Base-by-base conservation (phyloP, 2,797 vertebrate genomes). In the Propithecus perrieri region DNA sequence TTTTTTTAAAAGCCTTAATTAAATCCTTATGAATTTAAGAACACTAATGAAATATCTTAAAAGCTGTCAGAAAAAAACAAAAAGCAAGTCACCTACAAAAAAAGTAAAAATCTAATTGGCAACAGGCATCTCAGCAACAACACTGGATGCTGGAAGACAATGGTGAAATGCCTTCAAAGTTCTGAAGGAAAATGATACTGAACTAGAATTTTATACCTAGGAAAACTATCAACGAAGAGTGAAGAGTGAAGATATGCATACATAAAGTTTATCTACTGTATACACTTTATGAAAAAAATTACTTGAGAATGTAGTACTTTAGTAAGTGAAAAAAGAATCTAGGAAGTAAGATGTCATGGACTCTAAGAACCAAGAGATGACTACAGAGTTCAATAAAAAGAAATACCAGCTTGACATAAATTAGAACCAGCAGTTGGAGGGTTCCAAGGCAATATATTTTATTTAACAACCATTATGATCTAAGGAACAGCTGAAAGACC, bases 391-490 rank as follows among this genome's bases (percentile, higher is more conserved):
- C 26, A 83, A 30, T 85, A 72, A 43, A 67, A 71, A 89, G 10
- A 85, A 86, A 72, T 59, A 41, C 0, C 13, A 43, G 1, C n/a
- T 72, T 83, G 74, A 38, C 11, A 15, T 71, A 91, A 78, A 41
- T n/a, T 72, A n/a, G 28, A 89, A 46, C 20, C 35, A 71, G 48
- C 15, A 38, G 38, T 61, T 80, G 63, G 48, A 89, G 4, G 7
- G 2, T 30, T 63, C 17, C 55, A 53, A 85, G 22, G n/a, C 11
- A 69, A 72, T 53, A 30, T 4, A 76, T 83, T 91, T 81, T 89
- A 59, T 59, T 86, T 74, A 81, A 85, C 67, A 96, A 85, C 87
- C 91, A 93, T 87, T 87, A 59, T 71, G n/a, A 80, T 76, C 72
- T 88, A 91, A 90, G 61, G 20, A 33, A 13, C 59, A 91, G 35